These are phyloP conservation scores for Acronicta leporina DNA, from an alignment of 2,888 invertebrate genomes.

Conservation along the genomic window DNA sequence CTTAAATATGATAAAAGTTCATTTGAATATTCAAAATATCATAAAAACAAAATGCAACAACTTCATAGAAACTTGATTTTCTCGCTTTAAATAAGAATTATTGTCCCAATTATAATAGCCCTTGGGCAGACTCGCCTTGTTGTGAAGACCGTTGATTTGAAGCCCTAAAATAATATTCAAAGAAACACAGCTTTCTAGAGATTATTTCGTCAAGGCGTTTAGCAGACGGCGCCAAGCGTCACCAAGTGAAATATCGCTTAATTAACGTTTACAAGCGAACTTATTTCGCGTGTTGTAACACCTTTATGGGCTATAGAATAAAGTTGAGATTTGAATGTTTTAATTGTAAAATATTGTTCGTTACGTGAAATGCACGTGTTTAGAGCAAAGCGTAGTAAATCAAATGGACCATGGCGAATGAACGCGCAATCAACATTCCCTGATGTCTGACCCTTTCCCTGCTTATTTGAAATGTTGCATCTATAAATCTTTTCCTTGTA, in stretches of 20 bases:
- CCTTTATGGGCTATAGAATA: conserved; percentile 52
- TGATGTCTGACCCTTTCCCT: conserved; percentile 67
- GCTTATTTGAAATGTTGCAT: conserved; percentile 65
- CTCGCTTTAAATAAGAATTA: conserved; percentile 12
- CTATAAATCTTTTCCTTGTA: conserved; percentile 53
- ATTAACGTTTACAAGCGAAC: conserved; percentile 75
- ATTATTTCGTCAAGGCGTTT: conserved; percentile 81
- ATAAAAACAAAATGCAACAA: background rate
- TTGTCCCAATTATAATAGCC: conserved; percentile 24
- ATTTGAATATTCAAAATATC: background rate
- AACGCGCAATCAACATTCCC: conserved; percentile 80
- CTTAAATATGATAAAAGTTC: too few species aligned
- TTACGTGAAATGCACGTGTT: conserved; percentile 67
- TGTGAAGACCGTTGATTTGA: conserved; percentile 34
- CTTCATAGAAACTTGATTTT: background rate
- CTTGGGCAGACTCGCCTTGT: conserved; percentile 9
- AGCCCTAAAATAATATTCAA: conserved; percentile 70
- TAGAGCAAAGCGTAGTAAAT: conserved; percentile 71
- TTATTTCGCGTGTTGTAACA: conserved; percentile 43
- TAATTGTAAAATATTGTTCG: conserved; percentile 31
- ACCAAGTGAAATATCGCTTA: conserved; percentile 81
- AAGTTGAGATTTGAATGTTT: conserved; percentile 55
- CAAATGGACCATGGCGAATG: conserved; percentile 75
- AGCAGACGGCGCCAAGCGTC: conserved; percentile 81
- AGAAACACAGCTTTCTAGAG: conserved; percentile 68